These are phyloP conservation scores for Euthynnus affinis DNA, from an alignment of 2,797 vertebrate genomes.

Conservation along the genomic window DNA sequence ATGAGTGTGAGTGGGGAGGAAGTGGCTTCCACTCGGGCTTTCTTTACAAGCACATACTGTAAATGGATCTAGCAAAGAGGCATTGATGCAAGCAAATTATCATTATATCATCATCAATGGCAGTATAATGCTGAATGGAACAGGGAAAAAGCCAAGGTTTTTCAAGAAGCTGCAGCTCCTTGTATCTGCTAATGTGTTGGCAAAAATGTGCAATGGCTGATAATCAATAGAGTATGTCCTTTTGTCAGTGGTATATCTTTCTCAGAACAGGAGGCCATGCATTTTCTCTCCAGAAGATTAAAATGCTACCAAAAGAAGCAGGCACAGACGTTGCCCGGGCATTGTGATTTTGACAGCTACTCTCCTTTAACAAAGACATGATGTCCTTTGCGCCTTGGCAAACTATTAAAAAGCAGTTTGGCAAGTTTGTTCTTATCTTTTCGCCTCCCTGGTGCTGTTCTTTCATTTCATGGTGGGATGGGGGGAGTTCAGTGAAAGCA, in stretches of 20 bases:
- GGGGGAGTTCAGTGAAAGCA: slow-evolving; percentile 70
- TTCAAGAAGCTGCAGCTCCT: neutral
- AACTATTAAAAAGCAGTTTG: slow-evolving; percentile 74
- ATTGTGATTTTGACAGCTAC: slow-evolving; percentile 71
- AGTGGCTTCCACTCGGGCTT: neutral
- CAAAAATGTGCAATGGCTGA: slow-evolving; percentile 10
- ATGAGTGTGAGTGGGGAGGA: slow-evolving; percentile 18
- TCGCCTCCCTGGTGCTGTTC: slow-evolving; percentile 57
- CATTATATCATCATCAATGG: neutral
- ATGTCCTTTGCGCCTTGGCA: slow-evolving; percentile 65
- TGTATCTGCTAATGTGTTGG: neutral
- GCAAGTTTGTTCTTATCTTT: slow-evolving; percentile 73
- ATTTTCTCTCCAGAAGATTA: slow-evolving; percentile 33
- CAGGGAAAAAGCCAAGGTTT: neutral
- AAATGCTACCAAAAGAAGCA: slow-evolving; percentile 27
- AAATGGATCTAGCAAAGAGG: slow-evolving; percentile 18
- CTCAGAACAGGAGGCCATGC: slow-evolving; percentile 22
- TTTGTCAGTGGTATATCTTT: slow-evolving; percentile 31
- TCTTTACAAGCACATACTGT: neutral
- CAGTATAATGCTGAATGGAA: neutral
- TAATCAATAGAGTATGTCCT: slow-evolving; percentile 7
- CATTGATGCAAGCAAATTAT: neutral
- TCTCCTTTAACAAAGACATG: slow-evolving; percentile 71
- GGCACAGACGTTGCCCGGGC: slow-evolving; percentile 32
- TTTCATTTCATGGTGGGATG: slow-evolving; percentile 69